Percentiles rank a stretch among this genome's conserved stretches.
These are phyloP conservation scores for Anas bahamensis DNA, from an alignment of 2,797 vertebrate genomes.

Conservation along the genomic window DNA sequence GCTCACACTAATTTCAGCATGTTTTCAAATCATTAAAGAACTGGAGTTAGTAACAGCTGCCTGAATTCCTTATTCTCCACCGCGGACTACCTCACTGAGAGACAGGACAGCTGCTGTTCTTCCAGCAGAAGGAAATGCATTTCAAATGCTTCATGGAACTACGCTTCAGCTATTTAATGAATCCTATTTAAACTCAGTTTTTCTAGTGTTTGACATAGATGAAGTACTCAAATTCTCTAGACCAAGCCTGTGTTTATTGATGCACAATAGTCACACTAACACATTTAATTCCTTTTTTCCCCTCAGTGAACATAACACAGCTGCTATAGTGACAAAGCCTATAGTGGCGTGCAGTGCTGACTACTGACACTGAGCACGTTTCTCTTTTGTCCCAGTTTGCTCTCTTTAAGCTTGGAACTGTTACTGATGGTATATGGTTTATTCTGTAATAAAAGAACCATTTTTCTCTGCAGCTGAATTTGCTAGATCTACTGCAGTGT, in stretches of 20 bases:
- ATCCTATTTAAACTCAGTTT: not conserved
- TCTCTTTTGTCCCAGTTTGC: not conserved
- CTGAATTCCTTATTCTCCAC: too few species aligned
- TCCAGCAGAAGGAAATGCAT: not conserved
- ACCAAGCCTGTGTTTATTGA: not conserved
- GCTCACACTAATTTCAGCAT: accelerated
- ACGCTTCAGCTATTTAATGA: not conserved
- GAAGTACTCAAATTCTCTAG: accelerated
- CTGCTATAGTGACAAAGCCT: not conserved
- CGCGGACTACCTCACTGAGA: not conserved
- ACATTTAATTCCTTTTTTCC: not conserved
- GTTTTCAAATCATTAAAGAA: not conserved
- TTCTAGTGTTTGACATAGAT: accelerated
- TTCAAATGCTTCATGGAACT: not conserved
- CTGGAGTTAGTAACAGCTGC: not conserved
- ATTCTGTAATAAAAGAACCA: not conserved
- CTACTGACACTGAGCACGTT: accelerated
- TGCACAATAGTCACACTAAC: not conserved
- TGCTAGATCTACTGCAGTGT: not conserved
- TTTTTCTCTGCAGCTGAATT: not conserved
- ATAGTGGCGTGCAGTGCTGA: not conserved
- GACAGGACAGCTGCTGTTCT: not conserved
- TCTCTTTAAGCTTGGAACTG: too few species aligned
- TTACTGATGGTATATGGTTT: not conserved
- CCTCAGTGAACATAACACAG: accelerated